Base-by-base conservation (phyloP, 2,888 invertebrate species). In the Cephus sareptanus region DNA sequence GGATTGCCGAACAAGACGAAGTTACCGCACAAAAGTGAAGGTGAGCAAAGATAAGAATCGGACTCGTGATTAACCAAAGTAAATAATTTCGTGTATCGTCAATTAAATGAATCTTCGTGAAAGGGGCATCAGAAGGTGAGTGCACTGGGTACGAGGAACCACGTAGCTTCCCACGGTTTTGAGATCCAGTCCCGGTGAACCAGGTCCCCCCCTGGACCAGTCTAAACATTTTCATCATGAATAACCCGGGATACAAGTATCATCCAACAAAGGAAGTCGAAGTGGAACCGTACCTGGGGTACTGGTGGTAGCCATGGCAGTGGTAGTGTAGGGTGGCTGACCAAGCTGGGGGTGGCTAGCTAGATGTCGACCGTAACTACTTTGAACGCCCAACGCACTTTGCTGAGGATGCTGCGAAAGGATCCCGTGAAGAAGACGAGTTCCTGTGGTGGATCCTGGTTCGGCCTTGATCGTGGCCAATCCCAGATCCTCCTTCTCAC, bases 351-450 rank as follows among this genome's bases (percentile, higher is more conserved):
- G 82, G 89, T 92, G 89, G 92, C 85, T 91, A 77, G 86, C 83
- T 84, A 90, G 84, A 80, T 91, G 91, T 77, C 91, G 89, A 73
- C 87, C 87, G 79, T 91, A 91, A 77, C 90, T 90, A 77, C 89
- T 91, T 78, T 90, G 91, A 81, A 91, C 86, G 73, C 85, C 87
- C 91, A 90, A 83, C 92, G 92, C 85, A 78, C 91, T 90, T 75
- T 94, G 93, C 81, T 94, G 93, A 34, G 94, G 92, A 86, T 93
- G 93, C 85, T 93, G 93, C 80, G 94, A 94, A 77, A 95, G 93
- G 80, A 95, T 94, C 6, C 94, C 94, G 86, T 95, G 95, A 77
- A 95, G 92, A 78, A 95, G 92, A 79, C 91, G 86, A 69, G 90
- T 88, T 71, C 90, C 88, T 78, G 84, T 85, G 81, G 88, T 85